phyloP scores from a whole-genome alignment of 2,888 invertebrate species.

The Chydorus sphaericus region DNA sequence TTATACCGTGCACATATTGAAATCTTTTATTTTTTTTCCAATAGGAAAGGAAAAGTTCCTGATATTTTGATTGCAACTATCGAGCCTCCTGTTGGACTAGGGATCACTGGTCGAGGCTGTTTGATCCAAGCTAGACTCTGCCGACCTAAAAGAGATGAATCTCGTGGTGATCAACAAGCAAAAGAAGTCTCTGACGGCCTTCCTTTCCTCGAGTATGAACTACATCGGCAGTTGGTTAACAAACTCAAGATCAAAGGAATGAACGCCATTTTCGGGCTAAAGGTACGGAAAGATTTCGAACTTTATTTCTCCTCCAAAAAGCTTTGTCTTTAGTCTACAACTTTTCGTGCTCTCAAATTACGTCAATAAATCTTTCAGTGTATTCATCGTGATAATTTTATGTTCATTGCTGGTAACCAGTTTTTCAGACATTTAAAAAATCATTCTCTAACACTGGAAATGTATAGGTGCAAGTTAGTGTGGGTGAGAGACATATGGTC shows the following conservation, averaged over 20 bases:
- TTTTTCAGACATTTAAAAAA: no score
- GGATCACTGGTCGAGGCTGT: constrained; percentile 51
- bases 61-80: constrained; percentile 81
- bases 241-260: constrained; percentile 86
- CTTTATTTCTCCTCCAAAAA: no score
- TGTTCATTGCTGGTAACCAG: not conserved
- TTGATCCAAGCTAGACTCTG: constrained; percentile 60
- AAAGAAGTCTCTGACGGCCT: constrained; percentile 88
- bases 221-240: constrained; percentile 77
- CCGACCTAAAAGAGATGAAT: constrained; percentile 52
- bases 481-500: constrained; percentile 76
- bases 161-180: constrained; percentile 62
- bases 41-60: constrained; percentile 68
- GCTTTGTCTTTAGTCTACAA: no score
- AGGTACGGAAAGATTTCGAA: constrained; percentile 31
- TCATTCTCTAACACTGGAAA: no score
- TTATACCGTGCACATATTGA: not conserved
- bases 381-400: not conserved
- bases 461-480: constrained; percentile 47
- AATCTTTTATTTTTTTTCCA: constrained; percentile 19
- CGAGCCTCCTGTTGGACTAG: constrained; percentile 61
- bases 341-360: no score
- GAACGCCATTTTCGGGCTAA: constrained; percentile 82
- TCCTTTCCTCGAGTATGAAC: constrained; percentile 89
- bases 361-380: no score